These are phyloP conservation scores for Drosophila mauritiana DNA, from an alignment of 1,140 invertebrate genomes.

Conservation along the genomic window DNA sequence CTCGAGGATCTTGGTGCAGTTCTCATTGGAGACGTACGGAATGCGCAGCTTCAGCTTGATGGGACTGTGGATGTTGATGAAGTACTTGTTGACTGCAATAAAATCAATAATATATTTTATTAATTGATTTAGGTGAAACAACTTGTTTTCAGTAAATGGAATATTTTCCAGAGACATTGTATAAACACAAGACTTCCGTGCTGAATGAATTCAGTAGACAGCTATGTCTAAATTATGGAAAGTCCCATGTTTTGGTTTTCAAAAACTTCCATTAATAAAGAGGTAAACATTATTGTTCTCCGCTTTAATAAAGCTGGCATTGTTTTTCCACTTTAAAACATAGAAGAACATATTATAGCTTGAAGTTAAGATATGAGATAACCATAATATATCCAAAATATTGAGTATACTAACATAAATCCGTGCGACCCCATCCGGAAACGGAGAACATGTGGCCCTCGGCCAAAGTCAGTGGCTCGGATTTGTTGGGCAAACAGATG, in stretches of 20 bases:
- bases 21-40: constrained; percentile 71
- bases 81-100: constrained; percentile 77
- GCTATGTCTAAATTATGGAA: no score
- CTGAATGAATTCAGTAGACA: constrained; percentile 3
- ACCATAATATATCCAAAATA: neutral
- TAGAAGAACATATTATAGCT: neutral
- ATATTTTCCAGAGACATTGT: neutral
- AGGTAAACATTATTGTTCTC: neutral
- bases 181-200: neutral
- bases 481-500: constrained; percentile 89
- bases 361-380: no score
- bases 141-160: neutral
- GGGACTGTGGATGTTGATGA: constrained; percentile 78
- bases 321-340: neutral
- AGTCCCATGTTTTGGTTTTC: neutral
- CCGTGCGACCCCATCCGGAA: constrained; percentile 93
- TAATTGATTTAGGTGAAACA: no score
- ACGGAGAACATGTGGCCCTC: constrained; percentile 87
- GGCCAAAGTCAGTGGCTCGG: constrained; percentile 84
- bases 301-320: neutral
- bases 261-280: constrained; percentile 6
- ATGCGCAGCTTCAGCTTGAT: constrained; percentile 82
- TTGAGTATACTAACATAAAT: constrained; percentile 83
- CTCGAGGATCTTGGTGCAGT: constrained; percentile 73
- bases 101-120: no score